Conservation (phyloP, 2,113 vertebrate genomes). For the Boulengeromyrus knoepffleri region DNA sequence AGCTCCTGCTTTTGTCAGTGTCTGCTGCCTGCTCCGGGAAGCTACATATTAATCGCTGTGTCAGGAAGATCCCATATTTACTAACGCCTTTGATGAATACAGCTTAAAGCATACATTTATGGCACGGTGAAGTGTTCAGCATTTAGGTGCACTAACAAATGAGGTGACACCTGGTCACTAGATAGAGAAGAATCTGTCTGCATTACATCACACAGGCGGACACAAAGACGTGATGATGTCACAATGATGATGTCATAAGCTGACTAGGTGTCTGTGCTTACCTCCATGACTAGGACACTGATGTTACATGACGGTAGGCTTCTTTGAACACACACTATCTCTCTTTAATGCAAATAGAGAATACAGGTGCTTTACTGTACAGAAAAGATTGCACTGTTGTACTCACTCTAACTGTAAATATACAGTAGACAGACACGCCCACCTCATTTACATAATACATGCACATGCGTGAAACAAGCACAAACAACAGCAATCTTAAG, state of each 20-base stretch:
- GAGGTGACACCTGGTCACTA: neutral
- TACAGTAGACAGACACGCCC: slow-evolving; percentile 41
- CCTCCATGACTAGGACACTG: neutral
- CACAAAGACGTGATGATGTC: neutral
- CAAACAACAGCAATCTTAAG: slow-evolving; percentile 56
- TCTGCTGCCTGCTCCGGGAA: neutral
- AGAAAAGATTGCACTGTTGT: slow-evolving; percentile 64
- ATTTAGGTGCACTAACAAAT: neutral
- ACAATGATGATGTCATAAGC: neutral
- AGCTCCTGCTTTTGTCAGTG: slow-evolving; percentile 15
- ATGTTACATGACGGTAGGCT: neutral
- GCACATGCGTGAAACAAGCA: slow-evolving; percentile 45
- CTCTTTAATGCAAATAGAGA: slow-evolving; percentile 76
- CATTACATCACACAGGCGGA: neutral
- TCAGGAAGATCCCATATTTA: neutral
- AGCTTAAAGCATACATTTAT: neutral
- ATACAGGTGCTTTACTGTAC: slow-evolving; percentile 72
- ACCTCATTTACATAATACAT: slow-evolving; percentile 47
- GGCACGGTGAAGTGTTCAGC: neutral
- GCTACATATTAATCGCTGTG: neutral
- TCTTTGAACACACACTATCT: neutral
- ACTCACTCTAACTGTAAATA: slow-evolving; percentile 54
- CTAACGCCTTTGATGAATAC: neutral
- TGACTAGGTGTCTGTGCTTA: neutral
- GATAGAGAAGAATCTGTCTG: neutral